A percentile compares a stretch with the other conserved stretches of the same genome.
Evolutionary conservation across 2,113 vertebrate genomes (phyloP).

Genomic region (Xenus cinereus): DNA sequence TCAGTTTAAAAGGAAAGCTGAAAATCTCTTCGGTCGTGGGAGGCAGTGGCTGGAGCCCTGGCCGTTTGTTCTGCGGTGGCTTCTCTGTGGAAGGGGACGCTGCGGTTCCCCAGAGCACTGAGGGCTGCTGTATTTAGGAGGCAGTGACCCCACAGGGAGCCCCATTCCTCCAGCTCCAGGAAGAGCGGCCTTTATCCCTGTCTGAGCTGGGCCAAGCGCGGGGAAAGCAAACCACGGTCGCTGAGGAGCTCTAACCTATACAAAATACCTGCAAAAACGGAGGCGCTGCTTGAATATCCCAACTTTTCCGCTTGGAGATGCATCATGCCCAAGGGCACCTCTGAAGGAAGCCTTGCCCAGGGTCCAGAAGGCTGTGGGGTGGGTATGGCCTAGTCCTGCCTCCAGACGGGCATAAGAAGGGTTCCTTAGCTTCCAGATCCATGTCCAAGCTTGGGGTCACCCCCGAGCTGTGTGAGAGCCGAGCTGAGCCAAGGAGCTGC

Average conservation of each 20-base stretch:
- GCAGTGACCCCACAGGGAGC: background rate
- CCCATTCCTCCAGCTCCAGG: background rate
- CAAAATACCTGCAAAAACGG: background rate
- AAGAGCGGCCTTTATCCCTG: background rate
- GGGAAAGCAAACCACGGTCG: background rate
- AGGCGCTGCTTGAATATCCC: background rate
- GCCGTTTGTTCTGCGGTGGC: too few species aligned
- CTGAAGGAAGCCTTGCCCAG: background rate
- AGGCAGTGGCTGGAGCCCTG: background rate
- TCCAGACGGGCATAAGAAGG: too few species aligned
- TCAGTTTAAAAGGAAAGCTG: background rate
- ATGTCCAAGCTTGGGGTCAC: too few species aligned
- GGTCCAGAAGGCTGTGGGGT: background rate
- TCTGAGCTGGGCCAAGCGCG: background rate
- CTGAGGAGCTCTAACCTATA: too few species aligned
- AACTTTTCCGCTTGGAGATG: background rate
- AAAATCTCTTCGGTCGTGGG: background rate
- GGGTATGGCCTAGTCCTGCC: background rate
- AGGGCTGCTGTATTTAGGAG: background rate
- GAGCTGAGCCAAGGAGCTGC: background rate
- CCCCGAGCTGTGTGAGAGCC: background rate
- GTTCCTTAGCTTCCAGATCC: background rate
- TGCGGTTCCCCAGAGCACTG: background rate
- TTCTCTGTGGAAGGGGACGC: background rate
- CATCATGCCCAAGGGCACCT: background rate